These are phyloP conservation scores for Melitaea athalia DNA, from an alignment of 2,888 invertebrate species.

Conservation along the genomic window DNA sequence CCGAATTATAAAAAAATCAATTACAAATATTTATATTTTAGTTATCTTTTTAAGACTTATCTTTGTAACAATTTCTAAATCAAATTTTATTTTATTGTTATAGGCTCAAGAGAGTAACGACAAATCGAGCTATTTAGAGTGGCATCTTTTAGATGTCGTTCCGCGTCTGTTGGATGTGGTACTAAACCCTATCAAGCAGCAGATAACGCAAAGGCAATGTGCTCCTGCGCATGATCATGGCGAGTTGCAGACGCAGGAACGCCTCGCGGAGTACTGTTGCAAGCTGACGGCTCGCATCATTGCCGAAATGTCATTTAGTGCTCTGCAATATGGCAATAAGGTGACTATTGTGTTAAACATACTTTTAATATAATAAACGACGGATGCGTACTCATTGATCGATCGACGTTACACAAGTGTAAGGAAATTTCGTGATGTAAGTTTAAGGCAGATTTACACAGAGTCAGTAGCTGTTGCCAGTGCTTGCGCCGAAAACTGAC, in stretches of 20 bases:
- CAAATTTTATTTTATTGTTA: background rate
- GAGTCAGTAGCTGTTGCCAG: too few species aligned
- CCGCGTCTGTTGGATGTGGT: constrained; percentile 92
- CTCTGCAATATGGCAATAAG: constrained; percentile 20
- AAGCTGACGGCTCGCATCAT: constrained; percentile 91
- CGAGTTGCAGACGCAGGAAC: constrained; percentile 79
- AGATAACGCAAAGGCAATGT: constrained; percentile 76
- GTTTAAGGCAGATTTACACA: too few species aligned
- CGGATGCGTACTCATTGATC: too few species aligned
- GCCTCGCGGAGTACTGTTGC: constrained; percentile 86
- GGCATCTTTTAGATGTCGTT: constrained; percentile 91
- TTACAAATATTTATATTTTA: too few species aligned
- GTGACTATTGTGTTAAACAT: background rate
- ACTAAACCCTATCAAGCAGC: constrained; percentile 87
- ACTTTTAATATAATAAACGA: too few species aligned
- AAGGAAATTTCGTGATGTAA: too few species aligned
- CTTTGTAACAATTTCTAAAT: background rate
- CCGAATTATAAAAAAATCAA: background rate
- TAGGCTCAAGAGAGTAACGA: constrained; percentile 53
- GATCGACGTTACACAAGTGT: too few species aligned
- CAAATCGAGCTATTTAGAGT: constrained; percentile 65
- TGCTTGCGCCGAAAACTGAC: too few species aligned
- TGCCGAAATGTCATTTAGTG: constrained; percentile 86
- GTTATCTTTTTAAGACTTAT: background rate
- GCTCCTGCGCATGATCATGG: constrained; percentile 72